These are phyloP conservation scores for Pristionchus pacificus DNA, from an alignment of 1,140 invertebrate genomes.

Conservation along the genomic window DNA sequence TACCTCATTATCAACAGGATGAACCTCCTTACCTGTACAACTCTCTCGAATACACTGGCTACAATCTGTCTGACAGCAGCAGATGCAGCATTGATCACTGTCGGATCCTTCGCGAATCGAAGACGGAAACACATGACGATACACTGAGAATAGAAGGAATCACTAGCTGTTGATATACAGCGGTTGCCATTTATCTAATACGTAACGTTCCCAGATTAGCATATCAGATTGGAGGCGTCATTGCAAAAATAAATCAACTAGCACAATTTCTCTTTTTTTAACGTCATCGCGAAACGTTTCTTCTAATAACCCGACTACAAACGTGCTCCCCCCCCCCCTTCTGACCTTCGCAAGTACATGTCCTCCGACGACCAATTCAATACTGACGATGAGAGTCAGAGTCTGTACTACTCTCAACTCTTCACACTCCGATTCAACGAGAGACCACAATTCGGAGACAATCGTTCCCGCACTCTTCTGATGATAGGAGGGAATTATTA, in stretches of 20 bases:
- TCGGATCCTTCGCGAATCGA: slow-evolving; percentile 86
- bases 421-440: slow-evolving; percentile 85
- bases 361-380: slow-evolving; percentile 85
- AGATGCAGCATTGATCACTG: slow-evolving; percentile 89
- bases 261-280: no score
- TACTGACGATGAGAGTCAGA: slow-evolving; percentile 85
- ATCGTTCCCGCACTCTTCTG: slow-evolving; percentile 77
- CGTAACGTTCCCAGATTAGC: no score
- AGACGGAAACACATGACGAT: slow-evolving; percentile 90
- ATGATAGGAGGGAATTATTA: slow-evolving; percentile 12
- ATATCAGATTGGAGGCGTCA: no score
- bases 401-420: slow-evolving; percentile 95
- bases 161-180: not conserved
- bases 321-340: no score
- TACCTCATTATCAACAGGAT: no score
- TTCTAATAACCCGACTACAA: no score
- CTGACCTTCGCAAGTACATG: not conserved
- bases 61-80: slow-evolving; percentile 92
- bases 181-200: no score
- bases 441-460: slow-evolving; percentile 82
- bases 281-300: no score
- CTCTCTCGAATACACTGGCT: slow-evolving; percentile 90
- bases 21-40: slow-evolving; percentile 64
- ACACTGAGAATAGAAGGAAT: slow-evolving; percentile 67
- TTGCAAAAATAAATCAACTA: no score